These are phyloP conservation scores for Spisula subtruncata DNA, from an alignment of 2,888 invertebrate species.

Conservation along the genomic window DNA sequence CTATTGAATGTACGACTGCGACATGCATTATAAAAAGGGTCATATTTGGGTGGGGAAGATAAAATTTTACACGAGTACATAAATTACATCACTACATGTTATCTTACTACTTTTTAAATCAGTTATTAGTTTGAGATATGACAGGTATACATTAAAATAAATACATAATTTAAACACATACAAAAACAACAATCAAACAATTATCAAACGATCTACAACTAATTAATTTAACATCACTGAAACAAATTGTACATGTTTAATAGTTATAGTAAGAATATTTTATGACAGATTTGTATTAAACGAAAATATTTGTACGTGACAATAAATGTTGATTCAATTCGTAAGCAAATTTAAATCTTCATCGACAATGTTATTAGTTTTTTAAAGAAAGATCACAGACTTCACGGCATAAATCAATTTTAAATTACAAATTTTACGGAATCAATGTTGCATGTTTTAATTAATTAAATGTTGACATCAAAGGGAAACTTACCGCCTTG, in stretches of 20 bases:
- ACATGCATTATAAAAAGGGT: too few species aligned
- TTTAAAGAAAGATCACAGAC: too few species aligned
- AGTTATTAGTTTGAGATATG: neutral
- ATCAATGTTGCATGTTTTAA: too few species aligned
- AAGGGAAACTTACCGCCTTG: slow-evolving; percentile 56
- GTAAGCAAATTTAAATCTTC: too few species aligned
- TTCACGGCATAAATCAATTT: too few species aligned
- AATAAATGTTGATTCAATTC: too few species aligned
- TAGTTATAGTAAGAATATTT: neutral
- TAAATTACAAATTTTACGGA: too few species aligned
- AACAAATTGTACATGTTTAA: neutral
- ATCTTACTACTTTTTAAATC: neutral
- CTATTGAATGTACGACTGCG: too few species aligned
- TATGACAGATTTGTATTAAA: neutral
- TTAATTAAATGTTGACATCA: neutral
- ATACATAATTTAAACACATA: neutral
- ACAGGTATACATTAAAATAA: neutral
- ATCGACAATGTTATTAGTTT: too few species aligned
- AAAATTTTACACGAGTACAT: neutral
- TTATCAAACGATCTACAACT: neutral
- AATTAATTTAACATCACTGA: neutral
- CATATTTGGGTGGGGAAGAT: neutral
- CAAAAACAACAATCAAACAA: neutral
- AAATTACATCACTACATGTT: neutral
- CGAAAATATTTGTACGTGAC: too few species aligned